Evolutionary conservation across 1,140 invertebrate genomes (phyloP).

Genomic region (Ooceraea biroi): DNA sequence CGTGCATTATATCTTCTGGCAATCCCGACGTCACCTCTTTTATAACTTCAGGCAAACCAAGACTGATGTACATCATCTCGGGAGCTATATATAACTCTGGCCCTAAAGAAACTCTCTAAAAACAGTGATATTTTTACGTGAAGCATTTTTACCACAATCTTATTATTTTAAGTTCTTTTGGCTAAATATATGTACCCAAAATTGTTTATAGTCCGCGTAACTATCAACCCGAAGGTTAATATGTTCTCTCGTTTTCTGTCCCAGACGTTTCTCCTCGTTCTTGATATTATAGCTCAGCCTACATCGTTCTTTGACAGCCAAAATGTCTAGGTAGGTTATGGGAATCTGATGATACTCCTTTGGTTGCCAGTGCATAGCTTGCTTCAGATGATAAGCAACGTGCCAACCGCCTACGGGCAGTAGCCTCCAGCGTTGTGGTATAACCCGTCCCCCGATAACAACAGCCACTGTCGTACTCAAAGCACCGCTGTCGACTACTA

Average conservation of each 20-base stretch:
- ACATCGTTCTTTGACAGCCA: slow-evolving; percentile 85
- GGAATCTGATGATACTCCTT: slow-evolving; percentile 85
- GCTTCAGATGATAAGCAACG: slow-evolving; percentile 85
- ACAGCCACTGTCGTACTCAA: slow-evolving; percentile 86
- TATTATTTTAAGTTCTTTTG: not conserved
- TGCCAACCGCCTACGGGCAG: slow-evolving; percentile 86
- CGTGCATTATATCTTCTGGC: slow-evolving; percentile 81
- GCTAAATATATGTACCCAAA: slow-evolving; percentile 78
- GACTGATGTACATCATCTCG: slow-evolving; percentile 86
- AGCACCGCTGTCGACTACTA: slow-evolving; percentile 86
- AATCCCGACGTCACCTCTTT: slow-evolving; percentile 84
- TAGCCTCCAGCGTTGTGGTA: slow-evolving; percentile 83
- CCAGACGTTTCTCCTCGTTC: slow-evolving; percentile 80
- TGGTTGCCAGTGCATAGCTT: slow-evolving; percentile 85
- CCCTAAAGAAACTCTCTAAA: slow-evolving; percentile 84
- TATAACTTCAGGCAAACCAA: slow-evolving; percentile 85
- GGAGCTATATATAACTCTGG: slow-evolving; percentile 86
- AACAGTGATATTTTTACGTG: slow-evolving; percentile 38
- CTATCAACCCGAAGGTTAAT: slow-evolving; percentile 84
- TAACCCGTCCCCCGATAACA: slow-evolving; percentile 85
- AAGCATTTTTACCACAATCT: not conserved
- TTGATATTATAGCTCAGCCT: slow-evolving; percentile 85
- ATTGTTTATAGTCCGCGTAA: slow-evolving; percentile 82
- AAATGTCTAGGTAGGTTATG: slow-evolving; percentile 84
- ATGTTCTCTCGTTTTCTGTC: slow-evolving; percentile 77